Evolutionary conservation across 2,113 vertebrate species (phyloP).

Genomic region (Charadrius vociferus): DNA sequence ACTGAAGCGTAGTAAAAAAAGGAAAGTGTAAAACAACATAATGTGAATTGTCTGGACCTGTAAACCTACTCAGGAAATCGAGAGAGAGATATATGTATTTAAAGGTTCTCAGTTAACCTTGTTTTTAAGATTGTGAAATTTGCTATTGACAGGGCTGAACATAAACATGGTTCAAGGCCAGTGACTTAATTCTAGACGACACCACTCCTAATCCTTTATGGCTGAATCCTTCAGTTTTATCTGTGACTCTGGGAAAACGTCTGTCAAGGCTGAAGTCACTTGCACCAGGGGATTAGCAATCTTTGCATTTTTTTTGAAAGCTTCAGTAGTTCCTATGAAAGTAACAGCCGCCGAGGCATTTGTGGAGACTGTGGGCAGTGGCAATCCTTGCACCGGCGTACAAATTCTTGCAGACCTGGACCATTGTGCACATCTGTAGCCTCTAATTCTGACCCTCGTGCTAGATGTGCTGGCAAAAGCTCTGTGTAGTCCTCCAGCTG

Average conservation of each 20-base stretch:
- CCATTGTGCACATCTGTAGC: not conserved
- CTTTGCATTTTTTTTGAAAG: constrained; percentile 26
- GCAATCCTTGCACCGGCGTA: not conserved
- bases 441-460: not conserved
- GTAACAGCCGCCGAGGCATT: not conserved
- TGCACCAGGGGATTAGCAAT: not conserved
- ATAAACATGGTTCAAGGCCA: not conserved
- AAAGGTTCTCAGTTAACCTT: not conserved
- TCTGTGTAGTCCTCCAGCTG: not conserved
- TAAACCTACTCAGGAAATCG: not conserved
- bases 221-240: constrained; percentile 38
- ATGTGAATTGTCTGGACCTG: not conserved
- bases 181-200: not conserved
- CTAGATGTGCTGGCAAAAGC: not conserved
- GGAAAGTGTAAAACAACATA: not conserved
- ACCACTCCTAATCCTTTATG: constrained; percentile 13
- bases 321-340: not conserved
- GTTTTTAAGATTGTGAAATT: not conserved
- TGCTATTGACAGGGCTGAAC: not conserved
- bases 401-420: not conserved
- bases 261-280: constrained; percentile 43
- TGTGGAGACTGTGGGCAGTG: not conserved
- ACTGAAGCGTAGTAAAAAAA: not conserved
- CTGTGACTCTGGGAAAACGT: not conserved
- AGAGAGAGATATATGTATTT: not conserved